Conservation (phyloP, 1,140 invertebrate genomes). For the Helicoverpa armigera region DNA sequence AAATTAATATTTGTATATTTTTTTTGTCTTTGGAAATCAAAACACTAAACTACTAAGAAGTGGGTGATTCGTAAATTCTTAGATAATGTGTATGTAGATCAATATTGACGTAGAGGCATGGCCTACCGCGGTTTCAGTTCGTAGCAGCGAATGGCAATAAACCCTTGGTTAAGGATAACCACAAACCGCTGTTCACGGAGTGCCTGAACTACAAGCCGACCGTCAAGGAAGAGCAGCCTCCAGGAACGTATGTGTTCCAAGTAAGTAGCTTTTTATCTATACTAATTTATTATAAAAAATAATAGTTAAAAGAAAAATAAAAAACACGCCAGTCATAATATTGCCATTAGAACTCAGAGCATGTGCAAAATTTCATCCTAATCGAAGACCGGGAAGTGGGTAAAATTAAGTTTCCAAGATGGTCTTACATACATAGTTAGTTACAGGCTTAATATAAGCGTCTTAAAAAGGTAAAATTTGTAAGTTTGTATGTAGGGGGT, state of each 20-base stretch:
- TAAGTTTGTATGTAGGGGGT: neutral
- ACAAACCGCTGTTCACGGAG: constrained; percentile 92
- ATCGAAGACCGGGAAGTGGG: no score
- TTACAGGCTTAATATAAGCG: no score
- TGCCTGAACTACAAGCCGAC: constrained; percentile 90
- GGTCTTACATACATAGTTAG: no score
- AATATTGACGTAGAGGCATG: constrained; percentile 69
- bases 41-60: neutral
- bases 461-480: no score
- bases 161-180: constrained; percentile 88
- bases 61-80: constrained; percentile 1
- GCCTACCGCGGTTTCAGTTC: constrained; percentile 75
- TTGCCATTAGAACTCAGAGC: no score
- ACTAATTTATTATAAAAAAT: no score
- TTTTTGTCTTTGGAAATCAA: neutral
- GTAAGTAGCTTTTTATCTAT: constrained; percentile 74
- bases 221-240: constrained; percentile 89
- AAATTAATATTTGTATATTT: neutral
- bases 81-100: constrained; percentile 51
- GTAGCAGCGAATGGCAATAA: constrained; percentile 72
- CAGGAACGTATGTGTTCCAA: constrained; percentile 89
- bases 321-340: no score
- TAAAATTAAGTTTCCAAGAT: no score
- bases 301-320: no score
- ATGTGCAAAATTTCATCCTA: no score